Conservation (phyloP, 2,113 vertebrate species). For the Bothrops jararaca region DNA sequence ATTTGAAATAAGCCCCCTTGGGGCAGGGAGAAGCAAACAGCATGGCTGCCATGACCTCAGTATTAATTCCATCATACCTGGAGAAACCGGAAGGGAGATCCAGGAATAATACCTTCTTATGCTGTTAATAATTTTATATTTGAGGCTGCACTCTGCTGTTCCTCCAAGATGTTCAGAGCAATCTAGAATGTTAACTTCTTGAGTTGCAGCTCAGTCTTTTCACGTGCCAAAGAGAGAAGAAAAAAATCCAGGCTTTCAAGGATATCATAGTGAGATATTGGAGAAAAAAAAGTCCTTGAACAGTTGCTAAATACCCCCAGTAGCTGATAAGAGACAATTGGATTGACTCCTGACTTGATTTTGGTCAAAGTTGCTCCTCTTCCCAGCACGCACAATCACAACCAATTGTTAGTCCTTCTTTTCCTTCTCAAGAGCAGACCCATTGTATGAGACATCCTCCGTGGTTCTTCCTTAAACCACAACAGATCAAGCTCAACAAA, state of each 20-base stretch:
- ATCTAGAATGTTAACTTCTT: background rate
- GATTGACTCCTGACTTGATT: background rate
- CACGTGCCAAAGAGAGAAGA: background rate
- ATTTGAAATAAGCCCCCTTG: background rate
- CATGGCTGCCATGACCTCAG: background rate
- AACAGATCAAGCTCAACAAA: background rate
- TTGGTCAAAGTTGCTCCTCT: background rate
- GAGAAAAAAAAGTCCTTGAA: background rate
- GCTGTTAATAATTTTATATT: background rate
- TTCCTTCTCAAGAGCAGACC: background rate
- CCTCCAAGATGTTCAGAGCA: background rate
- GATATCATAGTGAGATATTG: background rate
- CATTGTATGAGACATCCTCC: background rate
- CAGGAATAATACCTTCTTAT: background rate
- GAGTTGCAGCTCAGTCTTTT: no score
- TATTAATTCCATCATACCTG: background rate
- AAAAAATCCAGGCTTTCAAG: background rate
- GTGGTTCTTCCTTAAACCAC: background rate
- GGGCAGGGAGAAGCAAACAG: background rate
- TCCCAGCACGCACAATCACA: background rate
- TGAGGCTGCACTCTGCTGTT: background rate
- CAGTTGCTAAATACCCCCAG: background rate
- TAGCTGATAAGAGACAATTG: background rate
- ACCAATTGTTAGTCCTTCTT: constrained; percentile 15
- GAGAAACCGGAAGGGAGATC: background rate